phyloP scores from a whole-genome alignment of 2,113 vertebrate species.

The Sylvia atricapilla region DNA sequence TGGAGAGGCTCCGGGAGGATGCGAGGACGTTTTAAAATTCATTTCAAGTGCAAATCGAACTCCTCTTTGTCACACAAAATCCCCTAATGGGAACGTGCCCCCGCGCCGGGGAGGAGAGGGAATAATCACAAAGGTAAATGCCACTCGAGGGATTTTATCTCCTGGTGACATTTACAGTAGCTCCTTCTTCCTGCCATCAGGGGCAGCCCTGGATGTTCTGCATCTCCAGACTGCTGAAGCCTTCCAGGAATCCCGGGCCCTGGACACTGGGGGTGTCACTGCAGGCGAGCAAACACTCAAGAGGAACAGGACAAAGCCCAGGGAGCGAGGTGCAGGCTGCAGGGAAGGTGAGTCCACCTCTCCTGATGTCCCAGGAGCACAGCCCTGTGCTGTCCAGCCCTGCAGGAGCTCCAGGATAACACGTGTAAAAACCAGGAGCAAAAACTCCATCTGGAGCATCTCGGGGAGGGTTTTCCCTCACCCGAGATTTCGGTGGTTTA shows the following conservation, averaged over 20 bases:
- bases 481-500: too few relatives aligned
- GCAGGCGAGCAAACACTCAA: not conserved
- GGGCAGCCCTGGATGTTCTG: not conserved
- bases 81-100: not conserved
- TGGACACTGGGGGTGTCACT: rapidly evolving
- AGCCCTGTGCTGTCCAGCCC: not conserved
- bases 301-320: not conserved
- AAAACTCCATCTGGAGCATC: not conserved
- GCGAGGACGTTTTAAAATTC: not conserved
- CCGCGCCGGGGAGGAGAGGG: not conserved
- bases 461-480: too few relatives aligned
- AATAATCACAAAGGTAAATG: slow-evolving; percentile 38
- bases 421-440: not conserved
- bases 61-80: rapidly evolving
- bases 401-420: not conserved
- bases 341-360: rapidly evolving
- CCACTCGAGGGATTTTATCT: not conserved
- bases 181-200: not conserved
- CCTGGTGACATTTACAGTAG: not conserved
- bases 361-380: not conserved
- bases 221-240: not conserved
- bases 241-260: not conserved
- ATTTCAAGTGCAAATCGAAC: not conserved
- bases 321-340: rapidly evolving
- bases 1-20: rapidly evolving